These are phyloP conservation scores for Turritopsis rubra DNA, from an alignment of 30 jellyfish, hydroid and myxozoan species.

Conservation along the genomic window DNA sequence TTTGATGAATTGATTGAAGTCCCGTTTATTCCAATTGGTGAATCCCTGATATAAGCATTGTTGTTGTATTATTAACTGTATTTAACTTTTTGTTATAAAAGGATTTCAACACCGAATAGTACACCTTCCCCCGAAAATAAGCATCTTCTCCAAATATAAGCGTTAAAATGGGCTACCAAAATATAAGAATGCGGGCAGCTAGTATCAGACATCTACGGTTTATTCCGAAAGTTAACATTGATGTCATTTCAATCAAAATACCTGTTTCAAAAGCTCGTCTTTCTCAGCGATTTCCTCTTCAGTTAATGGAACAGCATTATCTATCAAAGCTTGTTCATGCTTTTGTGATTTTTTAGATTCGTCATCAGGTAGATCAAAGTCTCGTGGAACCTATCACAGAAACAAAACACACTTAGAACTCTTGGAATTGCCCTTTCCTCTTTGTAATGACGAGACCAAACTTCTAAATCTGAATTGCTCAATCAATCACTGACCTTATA, in stretches of 20 bases:
- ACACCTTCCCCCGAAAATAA: no score
- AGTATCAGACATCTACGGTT: no score
- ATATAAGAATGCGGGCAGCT: no score
- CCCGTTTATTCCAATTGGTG: constrained; percentile 92
- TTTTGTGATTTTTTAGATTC: constrained; percentile 73
- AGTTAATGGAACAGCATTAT: constrained; percentile 88
- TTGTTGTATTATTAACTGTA: no score
- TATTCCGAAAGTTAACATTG: no score
- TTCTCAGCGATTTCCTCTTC: constrained; percentile 92
- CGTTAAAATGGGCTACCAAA: neutral
- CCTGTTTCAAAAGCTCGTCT: constrained; percentile 90
- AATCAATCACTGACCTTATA: constrained; percentile 81
- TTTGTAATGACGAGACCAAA: no score
- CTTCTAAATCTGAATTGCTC: no score
- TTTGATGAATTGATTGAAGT: constrained; percentile 86
- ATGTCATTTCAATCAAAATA: neutral
- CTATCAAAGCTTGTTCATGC: constrained; percentile 89
- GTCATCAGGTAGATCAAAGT: constrained; percentile 74
- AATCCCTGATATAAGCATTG: constrained; percentile 80
- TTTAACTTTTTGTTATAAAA: no score
- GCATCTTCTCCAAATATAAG: neutral
- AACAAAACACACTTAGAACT: neutral
- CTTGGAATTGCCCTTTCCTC: neutral
- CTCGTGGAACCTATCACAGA: constrained; percentile 79
- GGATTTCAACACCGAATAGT: no score